Base-by-base conservation (phyloP, 2,113 vertebrate genomes). In the Hucho hucho region DNA sequence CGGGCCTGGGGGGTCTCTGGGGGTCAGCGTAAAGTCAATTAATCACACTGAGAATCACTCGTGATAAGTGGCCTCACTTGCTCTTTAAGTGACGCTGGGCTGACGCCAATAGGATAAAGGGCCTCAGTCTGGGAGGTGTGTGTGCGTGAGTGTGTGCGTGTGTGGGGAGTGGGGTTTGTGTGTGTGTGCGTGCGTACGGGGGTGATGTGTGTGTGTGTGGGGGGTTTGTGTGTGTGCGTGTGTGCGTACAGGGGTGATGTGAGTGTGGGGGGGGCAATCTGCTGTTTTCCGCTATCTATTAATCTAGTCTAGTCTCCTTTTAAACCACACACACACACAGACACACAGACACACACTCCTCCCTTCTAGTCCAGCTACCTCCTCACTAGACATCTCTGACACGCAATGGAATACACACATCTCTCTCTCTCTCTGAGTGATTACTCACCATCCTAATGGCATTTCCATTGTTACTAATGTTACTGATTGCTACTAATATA, bases 291-390 rank as follows among this genome's bases (percentile, higher is more conserved):
- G 81, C 82, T 82, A 78, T 89, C 77, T 82, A 67, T 63, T 77
- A 85, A 86, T 84, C 75, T 79, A 75, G 74, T 78, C 84, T 86
- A 88, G 90, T 90, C 87, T 84, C 77, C 61, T 32, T 86, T 84
- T 82, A 87, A 83, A 69, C 81, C 79, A 25, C 47, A 49, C 47
- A 16, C 64, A 12, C 12, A 24, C 67, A 49, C 22, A 25, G n/a
- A 43, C 29, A 43, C 72, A 78, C 18, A n/a, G 29, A 77, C 74
- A 70, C 69, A 72, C 56, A 74, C 58, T 53, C 1, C 2, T 64
- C 61, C 47, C 16, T 4, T 14, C 47, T 20, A 70, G 12, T 56
- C 66, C 4, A 53, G 49, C 49, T 14, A 14, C 49, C 16, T 53
- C 4, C 13, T 53, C 49, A 14, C 49, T 1, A 53, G 49, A 14